Conservation (phyloP, 1,140 invertebrate genomes). For the Centruroides sculpturatus region DNA sequence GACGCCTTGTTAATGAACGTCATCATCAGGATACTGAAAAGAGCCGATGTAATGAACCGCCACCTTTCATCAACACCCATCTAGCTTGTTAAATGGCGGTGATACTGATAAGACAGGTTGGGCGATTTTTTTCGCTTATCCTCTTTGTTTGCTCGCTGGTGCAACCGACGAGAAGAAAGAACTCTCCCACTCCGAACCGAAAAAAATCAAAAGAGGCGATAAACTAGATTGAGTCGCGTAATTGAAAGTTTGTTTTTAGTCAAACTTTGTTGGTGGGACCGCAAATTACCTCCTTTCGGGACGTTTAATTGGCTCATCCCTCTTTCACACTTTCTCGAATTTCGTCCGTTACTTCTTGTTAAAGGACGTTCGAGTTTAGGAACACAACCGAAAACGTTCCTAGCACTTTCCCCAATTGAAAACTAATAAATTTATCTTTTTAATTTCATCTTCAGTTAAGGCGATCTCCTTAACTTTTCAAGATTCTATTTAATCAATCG, state of each 20-base stretch:
- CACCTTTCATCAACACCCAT: not conserved
- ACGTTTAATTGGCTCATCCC: too few species aligned
- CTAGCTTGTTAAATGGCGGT: not conserved
- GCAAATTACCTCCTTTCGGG: too few species aligned
- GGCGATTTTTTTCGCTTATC: not conserved
- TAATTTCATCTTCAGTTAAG: too few species aligned
- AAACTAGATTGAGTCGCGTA: not conserved
- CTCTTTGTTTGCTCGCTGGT: not conserved
- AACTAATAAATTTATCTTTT: too few species aligned
- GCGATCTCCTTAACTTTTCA: too few species aligned
- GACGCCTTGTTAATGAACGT: not conserved
- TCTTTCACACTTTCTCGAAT: too few species aligned
- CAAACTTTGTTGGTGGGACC: not conserved
- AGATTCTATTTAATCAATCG: too few species aligned
- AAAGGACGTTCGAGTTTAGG: too few species aligned
- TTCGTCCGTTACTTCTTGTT: too few species aligned
- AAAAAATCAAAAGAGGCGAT: not conserved
- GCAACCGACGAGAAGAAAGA: not conserved
- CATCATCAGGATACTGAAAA: not conserved
- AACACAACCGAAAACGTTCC: too few species aligned
- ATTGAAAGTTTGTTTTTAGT: not conserved
- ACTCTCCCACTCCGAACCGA: not conserved
- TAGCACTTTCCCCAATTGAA: too few species aligned
- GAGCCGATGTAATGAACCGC: not conserved
- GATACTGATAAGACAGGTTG: not conserved